Evolutionary conservation across 2,113 vertebrate genomes (phyloP).

Genomic region (Ceyx melanurus): DNA sequence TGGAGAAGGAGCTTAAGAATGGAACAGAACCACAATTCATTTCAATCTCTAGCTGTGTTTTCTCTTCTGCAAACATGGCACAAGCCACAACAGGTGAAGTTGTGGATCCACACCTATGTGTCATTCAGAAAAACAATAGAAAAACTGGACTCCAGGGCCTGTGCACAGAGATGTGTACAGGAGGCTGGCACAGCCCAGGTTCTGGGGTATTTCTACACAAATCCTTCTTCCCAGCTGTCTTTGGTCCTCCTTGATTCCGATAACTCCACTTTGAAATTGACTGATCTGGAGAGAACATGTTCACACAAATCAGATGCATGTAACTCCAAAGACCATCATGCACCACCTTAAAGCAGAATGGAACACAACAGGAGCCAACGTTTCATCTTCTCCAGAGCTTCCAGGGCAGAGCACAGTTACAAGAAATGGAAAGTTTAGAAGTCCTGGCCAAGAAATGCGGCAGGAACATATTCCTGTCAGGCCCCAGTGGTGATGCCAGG

Average conservation of each 20-base stretch:
- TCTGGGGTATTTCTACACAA: neutral
- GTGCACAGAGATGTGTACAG: neutral
- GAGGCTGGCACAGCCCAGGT: neutral
- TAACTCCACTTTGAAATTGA: neutral
- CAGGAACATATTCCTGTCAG: neutral
- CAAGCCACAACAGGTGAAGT: no score
- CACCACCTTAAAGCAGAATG: neutral
- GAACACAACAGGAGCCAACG: neutral
- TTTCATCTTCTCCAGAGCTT: neutral
- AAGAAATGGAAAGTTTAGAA: neutral
- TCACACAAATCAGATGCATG: neutral
- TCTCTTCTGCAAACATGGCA: neutral
- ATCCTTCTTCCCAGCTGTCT: neutral
- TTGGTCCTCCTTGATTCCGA: neutral
- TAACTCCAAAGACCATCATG: neutral
- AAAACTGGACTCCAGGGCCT: neutral
- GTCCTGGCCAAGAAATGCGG: neutral
- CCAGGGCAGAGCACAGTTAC: neutral
- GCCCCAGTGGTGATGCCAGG: neutral
- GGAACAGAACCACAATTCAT: neutral
- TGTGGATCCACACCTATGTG: neutral
- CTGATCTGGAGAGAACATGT: neutral
- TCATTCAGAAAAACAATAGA: neutral
- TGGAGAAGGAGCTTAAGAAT: neutral
- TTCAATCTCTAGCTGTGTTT: neutral